A percentile compares a stretch with the other conserved stretches of the same genome.
These are phyloP conservation scores for Eupithecia subumbrata DNA, from an alignment of 2,888 invertebrate species.

Conservation along the genomic window DNA sequence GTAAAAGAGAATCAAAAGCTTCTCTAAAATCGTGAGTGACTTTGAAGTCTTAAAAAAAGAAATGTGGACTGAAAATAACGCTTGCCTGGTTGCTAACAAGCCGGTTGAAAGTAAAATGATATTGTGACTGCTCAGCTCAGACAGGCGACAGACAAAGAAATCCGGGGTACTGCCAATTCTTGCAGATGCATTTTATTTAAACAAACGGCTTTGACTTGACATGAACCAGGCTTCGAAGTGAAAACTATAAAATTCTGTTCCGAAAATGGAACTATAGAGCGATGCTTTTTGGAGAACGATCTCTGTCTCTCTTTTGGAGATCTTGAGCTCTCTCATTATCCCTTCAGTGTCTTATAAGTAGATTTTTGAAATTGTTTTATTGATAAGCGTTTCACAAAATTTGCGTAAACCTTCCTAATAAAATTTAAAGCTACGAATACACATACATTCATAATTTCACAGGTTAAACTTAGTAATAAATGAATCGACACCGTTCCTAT, in stretches of 20 bases:
- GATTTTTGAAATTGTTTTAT: neutral
- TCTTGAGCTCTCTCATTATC: neutral
- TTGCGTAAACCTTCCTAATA: neutral
- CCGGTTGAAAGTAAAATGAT: constrained; percentile 37
- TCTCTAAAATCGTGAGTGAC: neutral
- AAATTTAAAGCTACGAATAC: neutral
- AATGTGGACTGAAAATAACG: constrained; percentile 5
- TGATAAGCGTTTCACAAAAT: neutral
- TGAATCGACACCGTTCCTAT: neutral
- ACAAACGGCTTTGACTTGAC: neutral
- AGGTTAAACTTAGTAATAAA: neutral
- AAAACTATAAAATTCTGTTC: neutral
- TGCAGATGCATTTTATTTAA: constrained; percentile 33
- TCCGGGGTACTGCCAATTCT: constrained; percentile 49
- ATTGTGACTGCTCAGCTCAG: constrained; percentile 40
- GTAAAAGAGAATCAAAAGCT: constrained; percentile 11
- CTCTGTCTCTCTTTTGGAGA: neutral
- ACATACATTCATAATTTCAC: neutral
- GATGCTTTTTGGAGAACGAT: neutral
- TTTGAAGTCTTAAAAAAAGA: neutral
- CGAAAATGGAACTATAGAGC: neutral
- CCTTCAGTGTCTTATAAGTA: neutral
- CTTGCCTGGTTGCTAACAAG: constrained; percentile 27
- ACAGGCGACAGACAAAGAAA: constrained; percentile 56
- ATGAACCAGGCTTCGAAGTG: neutral